Conservation (phyloP, 2,797 vertebrate species). For the Enteromius mattozi region DNA sequence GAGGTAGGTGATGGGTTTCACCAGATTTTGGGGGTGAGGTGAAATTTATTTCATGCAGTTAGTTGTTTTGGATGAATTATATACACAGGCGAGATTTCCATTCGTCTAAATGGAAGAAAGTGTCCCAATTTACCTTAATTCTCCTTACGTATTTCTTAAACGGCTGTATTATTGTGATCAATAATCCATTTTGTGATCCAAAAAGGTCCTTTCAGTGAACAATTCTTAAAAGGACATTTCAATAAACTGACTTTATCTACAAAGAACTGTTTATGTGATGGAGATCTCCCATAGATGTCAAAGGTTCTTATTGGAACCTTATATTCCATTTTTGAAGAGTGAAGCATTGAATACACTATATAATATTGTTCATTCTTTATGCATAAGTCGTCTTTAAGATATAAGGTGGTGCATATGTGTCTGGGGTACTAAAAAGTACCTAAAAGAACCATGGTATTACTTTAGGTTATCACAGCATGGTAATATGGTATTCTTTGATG, state of each 20-base stretch:
- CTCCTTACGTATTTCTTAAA: not conserved
- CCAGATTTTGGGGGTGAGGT: constrained; percentile 34
- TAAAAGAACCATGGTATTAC: not conserved
- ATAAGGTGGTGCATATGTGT: not conserved
- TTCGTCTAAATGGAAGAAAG: not conserved
- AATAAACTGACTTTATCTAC: not conserved
- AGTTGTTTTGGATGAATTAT: not conserved
- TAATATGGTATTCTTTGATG: not conserved
- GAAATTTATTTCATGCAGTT: not conserved
- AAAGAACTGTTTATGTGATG: not conserved
- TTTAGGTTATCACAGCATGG: not conserved
- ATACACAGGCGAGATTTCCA: not conserved
- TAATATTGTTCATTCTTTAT: not conserved
- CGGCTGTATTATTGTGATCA: not conserved
- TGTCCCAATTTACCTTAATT: not conserved
- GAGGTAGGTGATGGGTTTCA: constrained; percentile 73
- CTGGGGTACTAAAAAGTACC: not conserved
- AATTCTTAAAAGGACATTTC: not conserved
- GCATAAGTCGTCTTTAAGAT: not conserved
- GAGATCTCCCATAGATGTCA: not conserved
- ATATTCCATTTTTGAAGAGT: not conserved
- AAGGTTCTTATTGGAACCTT: not conserved
- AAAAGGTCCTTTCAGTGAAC: not conserved
- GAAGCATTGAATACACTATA: not conserved
- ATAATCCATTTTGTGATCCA: not conserved